Evolutionary conservation across 2,888 invertebrate species (phyloP).

Genomic region (Panzeria rudis): DNA sequence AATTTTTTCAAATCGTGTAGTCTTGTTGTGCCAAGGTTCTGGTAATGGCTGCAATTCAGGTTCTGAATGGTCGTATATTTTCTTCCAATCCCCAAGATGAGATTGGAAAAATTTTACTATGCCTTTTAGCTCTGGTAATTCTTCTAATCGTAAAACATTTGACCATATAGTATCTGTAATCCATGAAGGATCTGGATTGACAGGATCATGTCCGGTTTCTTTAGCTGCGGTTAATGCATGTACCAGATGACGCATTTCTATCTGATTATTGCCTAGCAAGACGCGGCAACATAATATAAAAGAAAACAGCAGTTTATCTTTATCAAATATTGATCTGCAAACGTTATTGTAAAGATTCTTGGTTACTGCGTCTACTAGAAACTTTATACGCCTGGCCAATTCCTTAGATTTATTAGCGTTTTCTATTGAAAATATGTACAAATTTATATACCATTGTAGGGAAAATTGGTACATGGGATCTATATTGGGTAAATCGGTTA

Average conservation of each 20-base stretch:
- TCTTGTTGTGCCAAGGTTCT: slow-evolving; percentile 86
- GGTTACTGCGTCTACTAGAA: slow-evolving; percentile 92
- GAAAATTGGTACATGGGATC: slow-evolving; percentile 99
- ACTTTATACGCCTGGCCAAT: slow-evolving; percentile 89
- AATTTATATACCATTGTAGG: slow-evolving; percentile 94
- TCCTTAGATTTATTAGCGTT: slow-evolving; percentile 86
- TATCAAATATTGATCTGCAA: slow-evolving; percentile 94
- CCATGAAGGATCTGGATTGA: slow-evolving; percentile 92
- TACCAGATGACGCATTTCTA: slow-evolving; percentile 88
- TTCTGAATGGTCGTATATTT: slow-evolving; percentile 87
- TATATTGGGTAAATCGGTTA: slow-evolving; percentile 92
- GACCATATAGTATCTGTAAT: slow-evolving; percentile 92
- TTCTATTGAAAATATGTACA: slow-evolving; percentile 84
- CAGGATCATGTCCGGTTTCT: slow-evolving; percentile 78
- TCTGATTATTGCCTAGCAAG: slow-evolving; percentile 86
- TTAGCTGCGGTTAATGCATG: slow-evolving; percentile 88
- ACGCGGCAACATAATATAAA: slow-evolving; percentile 89
- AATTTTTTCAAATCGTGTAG: slow-evolving; percentile 90
- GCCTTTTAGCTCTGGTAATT: slow-evolving; percentile 86
- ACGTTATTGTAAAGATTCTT: slow-evolving; percentile 93
- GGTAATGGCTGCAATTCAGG: slow-evolving; percentile 90
- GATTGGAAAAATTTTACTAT: slow-evolving; percentile 87
- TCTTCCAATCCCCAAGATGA: slow-evolving; percentile 85
- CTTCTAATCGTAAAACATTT: slow-evolving; percentile 89
- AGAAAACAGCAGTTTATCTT: slow-evolving; percentile 94